Conservation (phyloP, 2,888 invertebrate species). For the Trichopoda pennipes region DNA sequence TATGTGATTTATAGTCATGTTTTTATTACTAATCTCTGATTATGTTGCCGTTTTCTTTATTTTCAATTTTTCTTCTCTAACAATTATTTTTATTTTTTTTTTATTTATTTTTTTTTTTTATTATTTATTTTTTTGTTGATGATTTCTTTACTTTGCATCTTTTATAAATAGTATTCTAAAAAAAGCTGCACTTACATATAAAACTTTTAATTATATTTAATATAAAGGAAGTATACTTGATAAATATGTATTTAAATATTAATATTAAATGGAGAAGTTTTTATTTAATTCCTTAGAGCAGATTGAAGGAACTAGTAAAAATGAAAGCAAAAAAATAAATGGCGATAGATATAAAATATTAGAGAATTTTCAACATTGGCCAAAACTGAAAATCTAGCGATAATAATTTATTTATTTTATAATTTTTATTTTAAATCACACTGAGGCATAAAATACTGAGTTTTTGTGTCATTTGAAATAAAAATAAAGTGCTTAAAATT, state of each 20-base stretch:
- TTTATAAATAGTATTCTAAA: slow-evolving; percentile 46
- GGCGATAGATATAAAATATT: not conserved
- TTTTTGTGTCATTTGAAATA: not conserved
- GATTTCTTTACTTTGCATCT: slow-evolving; percentile 36
- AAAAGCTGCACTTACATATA: slow-evolving; percentile 48
- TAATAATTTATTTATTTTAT: too few species aligned
- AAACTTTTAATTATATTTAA: slow-evolving; percentile 54
- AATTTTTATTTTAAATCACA: too few species aligned
- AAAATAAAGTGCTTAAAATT: not conserved
- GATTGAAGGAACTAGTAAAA: slow-evolving; percentile 3
- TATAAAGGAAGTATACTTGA: slow-evolving; percentile 65
- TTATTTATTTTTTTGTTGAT: too few species aligned
- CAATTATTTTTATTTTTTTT: slow-evolving; percentile 21
- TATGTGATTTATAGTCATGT: slow-evolving; percentile 22
- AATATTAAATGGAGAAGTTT: slow-evolving; percentile 15
- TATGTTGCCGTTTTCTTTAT: slow-evolving; percentile 34
- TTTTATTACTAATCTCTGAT: slow-evolving; percentile 39
- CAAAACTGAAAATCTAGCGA: not conserved
- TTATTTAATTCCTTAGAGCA: not conserved
- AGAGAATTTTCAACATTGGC: not conserved
- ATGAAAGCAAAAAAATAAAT: not conserved
- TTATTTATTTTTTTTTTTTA: too few species aligned
- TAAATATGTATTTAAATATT: slow-evolving; percentile 23
- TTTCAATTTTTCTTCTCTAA: slow-evolving; percentile 16
- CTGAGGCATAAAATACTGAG: not conserved